Conservation (phyloP, 2,797 vertebrate species). For the Centropyge bicolor region DNA sequence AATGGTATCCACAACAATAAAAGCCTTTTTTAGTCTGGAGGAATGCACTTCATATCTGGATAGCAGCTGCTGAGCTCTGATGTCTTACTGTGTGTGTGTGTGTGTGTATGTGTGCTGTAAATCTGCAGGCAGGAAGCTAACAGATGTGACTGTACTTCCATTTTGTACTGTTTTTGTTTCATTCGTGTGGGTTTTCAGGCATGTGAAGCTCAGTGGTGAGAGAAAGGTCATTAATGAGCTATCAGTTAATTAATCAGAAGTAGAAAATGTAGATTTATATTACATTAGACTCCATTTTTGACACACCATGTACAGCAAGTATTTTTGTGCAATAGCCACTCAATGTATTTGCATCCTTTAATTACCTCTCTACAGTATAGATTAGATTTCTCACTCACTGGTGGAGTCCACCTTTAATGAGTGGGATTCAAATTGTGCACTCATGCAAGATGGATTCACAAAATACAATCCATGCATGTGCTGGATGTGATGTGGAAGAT, state of each 20-base stretch:
- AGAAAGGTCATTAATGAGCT: conserved; percentile 22
- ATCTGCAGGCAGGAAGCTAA: conserved; percentile 57
- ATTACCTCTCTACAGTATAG: not conserved
- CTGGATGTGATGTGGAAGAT: not conserved
- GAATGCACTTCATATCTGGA: conserved; percentile 80
- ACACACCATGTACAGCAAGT: not conserved
- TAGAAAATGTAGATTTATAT: not conserved
- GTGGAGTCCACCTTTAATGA: not conserved
- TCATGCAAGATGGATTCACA: not conserved
- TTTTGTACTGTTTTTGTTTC: conserved; percentile 38
- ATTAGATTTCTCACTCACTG: not conserved
- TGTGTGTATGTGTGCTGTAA: conserved; percentile 25
- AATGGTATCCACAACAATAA: conserved; percentile 45
- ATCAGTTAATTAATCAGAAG: not conserved
- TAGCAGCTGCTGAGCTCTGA: conserved; percentile 68
- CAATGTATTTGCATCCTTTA: not conserved
- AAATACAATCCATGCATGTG: not conserved
- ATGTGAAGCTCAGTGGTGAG: conserved; percentile 17
- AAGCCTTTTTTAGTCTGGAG: conserved; percentile 60
- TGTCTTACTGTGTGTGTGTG: conserved; percentile 25
- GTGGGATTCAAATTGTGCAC: not conserved
- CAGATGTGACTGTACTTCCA: conserved; percentile 47
- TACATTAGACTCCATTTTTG: not conserved
- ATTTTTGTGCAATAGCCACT: not conserved
- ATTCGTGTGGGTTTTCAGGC: not conserved